A percentile compares a stretch with the other conserved stretches of the same genome.
Conservation (phyloP, 2,113 vertebrate species). For the Pangasianodon gigas region DNA sequence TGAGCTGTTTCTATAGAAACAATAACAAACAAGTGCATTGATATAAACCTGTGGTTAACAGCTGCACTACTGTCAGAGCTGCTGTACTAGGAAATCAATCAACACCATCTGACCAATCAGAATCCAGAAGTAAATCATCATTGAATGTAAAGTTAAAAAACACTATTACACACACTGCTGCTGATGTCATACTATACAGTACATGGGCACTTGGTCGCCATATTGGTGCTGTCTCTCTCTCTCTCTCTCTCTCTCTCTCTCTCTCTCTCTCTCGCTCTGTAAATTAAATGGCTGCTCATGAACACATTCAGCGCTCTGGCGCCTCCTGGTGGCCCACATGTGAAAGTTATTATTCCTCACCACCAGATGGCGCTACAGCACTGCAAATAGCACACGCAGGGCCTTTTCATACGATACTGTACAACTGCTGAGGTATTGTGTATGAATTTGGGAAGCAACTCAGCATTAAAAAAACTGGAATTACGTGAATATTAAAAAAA, state of each 20-base stretch:
- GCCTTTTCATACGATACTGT: neutral
- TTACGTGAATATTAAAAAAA: no score
- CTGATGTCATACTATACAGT: no score
- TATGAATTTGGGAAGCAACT: neutral
- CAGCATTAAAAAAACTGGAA: neutral
- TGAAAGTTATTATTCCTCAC: neutral
- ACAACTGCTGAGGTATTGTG: neutral
- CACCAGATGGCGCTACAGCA: neutral
- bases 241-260: no score
- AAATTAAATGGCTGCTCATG: neutral
- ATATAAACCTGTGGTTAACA: no score
- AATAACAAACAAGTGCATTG: no score
- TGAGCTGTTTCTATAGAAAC: no score
- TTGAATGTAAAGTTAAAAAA: no score
- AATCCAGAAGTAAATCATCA: no score
- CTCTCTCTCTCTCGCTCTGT: neutral
- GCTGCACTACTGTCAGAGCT: no score
- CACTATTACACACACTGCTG: no score
- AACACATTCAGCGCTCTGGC: neutral
- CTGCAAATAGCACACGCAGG: neutral
- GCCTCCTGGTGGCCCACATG: neutral
- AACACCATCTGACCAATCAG: no score
- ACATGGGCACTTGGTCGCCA: neutral
- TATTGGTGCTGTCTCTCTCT: neutral
- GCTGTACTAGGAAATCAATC: no score